Evolutionary conservation across 2,888 invertebrate species (phyloP).

Genomic region (Caenorhabditis sp.): DNA sequence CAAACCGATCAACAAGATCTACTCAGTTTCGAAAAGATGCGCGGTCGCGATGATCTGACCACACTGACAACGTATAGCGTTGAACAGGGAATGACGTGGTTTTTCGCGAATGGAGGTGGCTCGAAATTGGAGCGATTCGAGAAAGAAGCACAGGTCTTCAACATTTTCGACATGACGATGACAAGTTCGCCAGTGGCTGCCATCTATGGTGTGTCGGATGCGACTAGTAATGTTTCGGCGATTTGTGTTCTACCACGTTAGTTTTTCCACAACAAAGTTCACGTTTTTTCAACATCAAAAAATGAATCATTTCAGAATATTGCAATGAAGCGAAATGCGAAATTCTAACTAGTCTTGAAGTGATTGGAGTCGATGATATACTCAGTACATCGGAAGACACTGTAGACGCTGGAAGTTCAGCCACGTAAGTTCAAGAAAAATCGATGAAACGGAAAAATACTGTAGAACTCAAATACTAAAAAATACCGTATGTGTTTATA

Average conservation of each 20-base stretch:
- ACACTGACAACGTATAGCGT: background rate
- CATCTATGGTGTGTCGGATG: slow-evolving; percentile 23
- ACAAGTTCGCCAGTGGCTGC: slow-evolving; percentile 16
- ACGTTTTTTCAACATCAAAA: no score
- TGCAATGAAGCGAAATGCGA: slow-evolving; percentile 22
- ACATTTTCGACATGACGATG: slow-evolving; percentile 18
- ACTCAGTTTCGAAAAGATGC: slow-evolving; percentile 19
- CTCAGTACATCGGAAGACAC: slow-evolving; percentile 12
- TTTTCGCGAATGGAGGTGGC: slow-evolving; percentile 35
- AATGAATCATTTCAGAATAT: slow-evolving; percentile 34
- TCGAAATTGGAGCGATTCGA: slow-evolving; percentile 13
- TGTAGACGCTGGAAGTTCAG: background rate
- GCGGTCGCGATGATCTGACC: slow-evolving; percentile 17
- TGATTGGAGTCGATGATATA: slow-evolving; percentile 14
- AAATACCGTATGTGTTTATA: no score
- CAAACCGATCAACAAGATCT: slow-evolving; percentile 15
- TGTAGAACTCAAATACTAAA: no score
- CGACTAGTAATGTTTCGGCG: slow-evolving; percentile 21
- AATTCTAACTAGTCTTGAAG: slow-evolving; percentile 9
- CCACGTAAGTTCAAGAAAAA: slow-evolving; percentile 1
- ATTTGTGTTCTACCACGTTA: slow-evolving; percentile 35
- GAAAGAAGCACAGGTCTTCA: slow-evolving; percentile 20
- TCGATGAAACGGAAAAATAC: no score
- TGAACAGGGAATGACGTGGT: background rate
- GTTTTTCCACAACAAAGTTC: no score